These are phyloP conservation scores for Microchrysa polita DNA, from an alignment of 2,888 invertebrate genomes.

Conservation along the genomic window DNA sequence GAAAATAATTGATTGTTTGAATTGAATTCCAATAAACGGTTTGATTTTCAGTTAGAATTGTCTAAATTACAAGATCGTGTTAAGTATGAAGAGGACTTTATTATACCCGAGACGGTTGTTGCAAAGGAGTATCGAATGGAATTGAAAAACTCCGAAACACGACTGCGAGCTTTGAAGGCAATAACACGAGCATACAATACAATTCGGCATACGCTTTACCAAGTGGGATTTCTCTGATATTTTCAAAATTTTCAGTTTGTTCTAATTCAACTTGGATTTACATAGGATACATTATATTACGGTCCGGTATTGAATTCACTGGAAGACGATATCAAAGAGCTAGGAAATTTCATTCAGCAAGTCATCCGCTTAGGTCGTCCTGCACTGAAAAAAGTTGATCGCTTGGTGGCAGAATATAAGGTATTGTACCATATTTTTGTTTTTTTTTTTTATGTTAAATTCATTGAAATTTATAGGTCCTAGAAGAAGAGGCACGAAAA, in stretches of 20 bases:
- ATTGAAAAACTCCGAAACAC: constrained; percentile 61
- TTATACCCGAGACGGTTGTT: constrained; percentile 58
- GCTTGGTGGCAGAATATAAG: constrained; percentile 45
- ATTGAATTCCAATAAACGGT: background rate
- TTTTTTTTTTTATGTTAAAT: too few species aligned
- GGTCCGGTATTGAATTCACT: constrained; percentile 61
- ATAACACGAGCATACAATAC: constrained; percentile 59
- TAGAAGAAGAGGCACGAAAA: constrained; percentile 58
- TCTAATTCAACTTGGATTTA: background rate
- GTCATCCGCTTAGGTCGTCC: constrained; percentile 61
- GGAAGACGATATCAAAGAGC: constrained; percentile 60
- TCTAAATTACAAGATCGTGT: constrained; percentile 59
- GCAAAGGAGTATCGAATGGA: constrained; percentile 57
- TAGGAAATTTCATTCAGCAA: constrained; percentile 59
- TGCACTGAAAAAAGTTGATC: constrained; percentile 54
- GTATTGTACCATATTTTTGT: constrained; percentile 42
- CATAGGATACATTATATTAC: constrained; percentile 62
- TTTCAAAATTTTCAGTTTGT: background rate
- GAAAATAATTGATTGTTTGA: background rate
- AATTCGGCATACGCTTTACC: constrained; percentile 55
- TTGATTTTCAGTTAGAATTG: constrained; percentile 54
- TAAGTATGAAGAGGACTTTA: constrained; percentile 59
- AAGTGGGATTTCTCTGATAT: constrained; percentile 12
- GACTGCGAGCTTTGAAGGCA: constrained; percentile 59
- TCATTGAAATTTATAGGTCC: too few species aligned